Conservation (phyloP, 2,113 vertebrate genomes). For the Fulica atra region DNA sequence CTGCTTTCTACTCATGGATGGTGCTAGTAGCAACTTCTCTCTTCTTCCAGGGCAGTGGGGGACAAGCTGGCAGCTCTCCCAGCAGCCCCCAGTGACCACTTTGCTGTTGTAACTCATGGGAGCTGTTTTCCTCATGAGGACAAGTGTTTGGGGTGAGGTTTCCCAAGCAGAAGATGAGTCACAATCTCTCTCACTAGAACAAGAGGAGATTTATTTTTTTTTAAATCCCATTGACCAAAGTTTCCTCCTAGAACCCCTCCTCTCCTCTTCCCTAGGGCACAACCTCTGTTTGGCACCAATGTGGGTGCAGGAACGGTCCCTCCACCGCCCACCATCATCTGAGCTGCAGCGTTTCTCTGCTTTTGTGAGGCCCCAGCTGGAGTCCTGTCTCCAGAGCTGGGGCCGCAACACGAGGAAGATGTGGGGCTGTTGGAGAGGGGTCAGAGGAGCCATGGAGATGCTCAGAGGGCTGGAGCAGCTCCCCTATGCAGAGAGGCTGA, state of each 20-base stretch:
- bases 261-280: background rate
- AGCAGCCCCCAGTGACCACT: fast-evolving
- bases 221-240: background rate
- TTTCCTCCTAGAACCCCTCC: background rate
- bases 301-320: fast-evolving
- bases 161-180: background rate
- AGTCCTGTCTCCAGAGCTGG: no score
- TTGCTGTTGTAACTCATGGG: fast-evolving
- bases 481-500: no score
- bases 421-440: no score
- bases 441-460: no score
- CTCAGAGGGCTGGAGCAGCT: no score
- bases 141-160: background rate
- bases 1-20: background rate
- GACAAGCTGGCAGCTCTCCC: background rate
- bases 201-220: background rate
- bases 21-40: background rate
- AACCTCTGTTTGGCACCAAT: background rate
- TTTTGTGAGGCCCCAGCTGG: no score
- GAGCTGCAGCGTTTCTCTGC: background rate
- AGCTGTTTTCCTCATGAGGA: background rate
- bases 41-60: background rate
- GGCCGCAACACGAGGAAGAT: no score
- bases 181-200: background rate
- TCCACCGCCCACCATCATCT: fast-evolving